Base-by-base conservation (phyloP, 2,888 invertebrate genomes). In the Opisthograptis luteolata region DNA sequence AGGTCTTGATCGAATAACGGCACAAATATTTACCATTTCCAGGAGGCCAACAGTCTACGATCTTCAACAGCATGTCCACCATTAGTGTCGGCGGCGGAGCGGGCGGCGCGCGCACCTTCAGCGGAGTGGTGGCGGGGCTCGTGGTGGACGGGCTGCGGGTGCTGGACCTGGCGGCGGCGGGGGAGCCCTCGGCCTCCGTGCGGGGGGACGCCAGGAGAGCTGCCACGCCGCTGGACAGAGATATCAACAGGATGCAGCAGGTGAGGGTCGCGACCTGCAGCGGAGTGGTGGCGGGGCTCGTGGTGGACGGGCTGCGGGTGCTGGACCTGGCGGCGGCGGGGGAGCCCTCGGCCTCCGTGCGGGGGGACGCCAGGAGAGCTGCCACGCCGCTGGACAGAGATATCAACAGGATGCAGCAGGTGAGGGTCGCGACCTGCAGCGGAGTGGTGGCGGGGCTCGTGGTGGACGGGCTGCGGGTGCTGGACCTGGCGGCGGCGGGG, bases 371-470 rank as follows among this genome's bases (percentile, higher is more conserved):
- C 9, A 93, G 96, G 69, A 84, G 95, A 56, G 93, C 96, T 64
- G 94, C 94, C 63, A 93, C 95, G 55, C 94, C 96, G 57, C 86
- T 95, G 62, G 96, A 96, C 75, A 91, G 95, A 62, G 95, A 95
- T 68, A 93, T 96, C 62, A 96, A 96, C 79, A 93, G 95, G 80
- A 96, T 96, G 96, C 96, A 96, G 84, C 96, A 96, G 94, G 96
- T 96, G 8, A 12, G 35, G 10, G 27, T n/a, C n/a, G n/a, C n/a
- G n/a, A 94, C 97, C 1, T 98, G 97, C 87, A 92, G 94, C 48
- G 99, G 98, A 0, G 95, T 97, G 19, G 93, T 98, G 46, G 95
- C 98, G 1, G 99, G 98, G 0, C 89, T 98, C 6, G 97, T 97
- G 8, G 95, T 97, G 45, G 98, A 98, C 76, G 96, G 97, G 3